Conservation (phyloP, 2,113 vertebrate species). For the Cichladusa arquata region DNA sequence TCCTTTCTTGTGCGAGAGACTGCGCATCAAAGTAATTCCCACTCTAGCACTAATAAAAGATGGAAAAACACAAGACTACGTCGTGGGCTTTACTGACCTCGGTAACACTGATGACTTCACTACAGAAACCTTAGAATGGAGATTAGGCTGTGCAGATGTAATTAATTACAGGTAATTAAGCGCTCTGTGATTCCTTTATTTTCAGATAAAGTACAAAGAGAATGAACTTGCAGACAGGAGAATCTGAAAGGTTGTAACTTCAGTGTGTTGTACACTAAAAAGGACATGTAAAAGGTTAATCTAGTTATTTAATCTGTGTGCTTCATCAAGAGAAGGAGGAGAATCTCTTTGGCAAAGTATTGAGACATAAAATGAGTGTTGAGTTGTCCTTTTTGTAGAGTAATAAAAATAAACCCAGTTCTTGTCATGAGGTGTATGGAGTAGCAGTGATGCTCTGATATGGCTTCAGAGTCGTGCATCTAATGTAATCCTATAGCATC, state of each 20-base stretch:
- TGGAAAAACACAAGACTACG: constrained; percentile 92
- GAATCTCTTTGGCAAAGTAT: not conserved
- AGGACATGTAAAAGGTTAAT: not conserved
- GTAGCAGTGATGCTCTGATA: not conserved
- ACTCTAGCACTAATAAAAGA: constrained; percentile 91
- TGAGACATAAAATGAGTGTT: not conserved
- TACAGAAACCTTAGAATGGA: constrained; percentile 94
- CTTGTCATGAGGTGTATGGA: not conserved
- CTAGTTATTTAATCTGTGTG: not conserved
- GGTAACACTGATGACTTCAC: constrained; percentile 96
- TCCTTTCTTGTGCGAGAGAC: constrained; percentile 92
- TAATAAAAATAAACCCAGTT: not conserved
- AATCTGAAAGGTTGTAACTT: not conserved
- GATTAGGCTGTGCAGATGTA: constrained; percentile 87
- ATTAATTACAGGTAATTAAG: constrained; percentile 91
- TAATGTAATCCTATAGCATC: not conserved
- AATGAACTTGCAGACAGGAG: not conserved
- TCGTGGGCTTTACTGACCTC: constrained; percentile 92
- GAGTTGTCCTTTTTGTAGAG: not conserved
- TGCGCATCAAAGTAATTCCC: constrained; percentile 91
- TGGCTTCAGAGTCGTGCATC: accelerated
- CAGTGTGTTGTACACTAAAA: not conserved
- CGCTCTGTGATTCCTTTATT: not conserved
- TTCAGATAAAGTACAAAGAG: not conserved
- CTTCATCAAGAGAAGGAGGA: not conserved